phyloP scores from a whole-genome alignment of 2,797 vertebrate species.

The Sphenopsis melanotis region DNA sequence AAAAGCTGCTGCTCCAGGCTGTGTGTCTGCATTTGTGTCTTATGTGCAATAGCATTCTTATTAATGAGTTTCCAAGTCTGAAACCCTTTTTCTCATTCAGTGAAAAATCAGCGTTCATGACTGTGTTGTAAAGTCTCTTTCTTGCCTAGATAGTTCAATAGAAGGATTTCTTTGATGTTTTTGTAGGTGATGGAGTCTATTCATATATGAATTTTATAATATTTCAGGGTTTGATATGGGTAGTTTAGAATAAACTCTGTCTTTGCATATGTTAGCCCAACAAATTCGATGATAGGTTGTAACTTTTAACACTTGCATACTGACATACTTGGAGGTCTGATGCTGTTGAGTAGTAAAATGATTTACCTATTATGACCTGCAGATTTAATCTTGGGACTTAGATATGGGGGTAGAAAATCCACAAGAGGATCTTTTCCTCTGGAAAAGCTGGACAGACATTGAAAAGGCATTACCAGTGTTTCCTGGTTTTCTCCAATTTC shows the following conservation, averaged over 20 bases:
- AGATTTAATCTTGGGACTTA: background rate
- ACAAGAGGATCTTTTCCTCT: background rate
- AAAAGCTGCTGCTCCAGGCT: background rate
- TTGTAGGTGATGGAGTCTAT: background rate
- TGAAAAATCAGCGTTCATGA: accelerated
- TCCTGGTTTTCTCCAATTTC: background rate
- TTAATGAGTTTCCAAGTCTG: background rate
- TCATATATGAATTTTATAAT: background rate
- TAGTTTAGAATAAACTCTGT: background rate
- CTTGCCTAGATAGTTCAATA: background rate
- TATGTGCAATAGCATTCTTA: background rate
- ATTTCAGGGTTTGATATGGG: background rate
- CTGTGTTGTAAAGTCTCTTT: background rate
- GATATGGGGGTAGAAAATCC: background rate
- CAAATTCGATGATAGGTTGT: background rate
- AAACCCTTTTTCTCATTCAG: background rate
- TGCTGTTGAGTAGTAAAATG: background rate
- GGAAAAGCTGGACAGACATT: background rate
- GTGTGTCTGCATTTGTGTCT: background rate
- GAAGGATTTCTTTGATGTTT: background rate
- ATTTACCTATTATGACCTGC: background rate
- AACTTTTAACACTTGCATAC: background rate
- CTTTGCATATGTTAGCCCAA: background rate
- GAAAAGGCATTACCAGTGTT: background rate
- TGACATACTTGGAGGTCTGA: background rate